Base-by-base conservation (phyloP, 1,140 invertebrate genomes). In the Drosophila lowei region DNA sequence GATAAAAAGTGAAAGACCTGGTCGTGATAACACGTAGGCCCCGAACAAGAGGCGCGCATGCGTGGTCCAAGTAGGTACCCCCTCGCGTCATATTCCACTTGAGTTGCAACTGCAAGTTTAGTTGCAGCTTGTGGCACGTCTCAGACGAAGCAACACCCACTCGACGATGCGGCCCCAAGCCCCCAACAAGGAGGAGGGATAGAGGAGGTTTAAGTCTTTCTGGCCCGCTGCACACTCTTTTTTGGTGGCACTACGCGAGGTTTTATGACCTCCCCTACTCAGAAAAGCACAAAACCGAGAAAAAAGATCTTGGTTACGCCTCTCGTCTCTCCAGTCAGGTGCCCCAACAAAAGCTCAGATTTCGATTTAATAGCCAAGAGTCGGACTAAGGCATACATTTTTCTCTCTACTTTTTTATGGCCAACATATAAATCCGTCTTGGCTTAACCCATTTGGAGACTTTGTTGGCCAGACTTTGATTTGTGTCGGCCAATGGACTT, bases 21-120 rank as follows among this genome's bases (percentile, higher is more conserved):
- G 58, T 89, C 83, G 83, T 89, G 83, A 86, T 86, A 86, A 89
- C 79, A 86, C 83, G 83, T 86, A 83, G 79, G 75, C 47, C 73
- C 41, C 58, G 65, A 79, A 79, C 71, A 75, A 74, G 34, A 38
- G 75, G 65, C 43, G 72, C 72, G 73, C 72, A 86, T 88, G 83
- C 81, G 81, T 81, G 77, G 79, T 77, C 72, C 59, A 34, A 16
- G n/a, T 44, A 23, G 43, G 16, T 52, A 49, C 62, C 65, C 64
- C 64, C 63, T 8, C 50, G 50, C 16, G 11, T 13, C 34, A 38
- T 38, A 38, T 13, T 34, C 43, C 28, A 63, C 50, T 55, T 63
- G 47, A 61, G 46, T 57, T 57, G 13, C 34, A 41, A 50, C 47
- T 54, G 43, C 64, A 56, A 56, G 48, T 58, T 53, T 53, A 44